Conservation (phyloP, 2,113 vertebrate species). For the Irena cyanogastra region DNA sequence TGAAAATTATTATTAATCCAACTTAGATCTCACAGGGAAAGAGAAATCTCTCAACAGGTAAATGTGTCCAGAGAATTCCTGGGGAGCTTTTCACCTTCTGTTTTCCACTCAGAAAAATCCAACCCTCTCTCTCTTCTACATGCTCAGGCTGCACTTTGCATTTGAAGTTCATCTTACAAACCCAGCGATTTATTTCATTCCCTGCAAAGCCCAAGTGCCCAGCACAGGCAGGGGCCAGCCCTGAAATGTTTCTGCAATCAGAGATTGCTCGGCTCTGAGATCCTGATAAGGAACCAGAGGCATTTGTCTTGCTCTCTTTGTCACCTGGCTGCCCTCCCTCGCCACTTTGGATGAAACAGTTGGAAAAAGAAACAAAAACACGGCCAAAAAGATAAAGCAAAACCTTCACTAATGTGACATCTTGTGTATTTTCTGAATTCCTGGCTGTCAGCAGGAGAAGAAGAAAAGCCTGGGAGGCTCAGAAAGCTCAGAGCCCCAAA, state of each 20-base stretch:
- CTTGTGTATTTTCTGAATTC: slow-evolving; percentile 22
- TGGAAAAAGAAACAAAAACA: neutral
- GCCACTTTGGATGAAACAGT: neutral
- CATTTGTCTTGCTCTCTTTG: neutral
- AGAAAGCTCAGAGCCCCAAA: neutral
- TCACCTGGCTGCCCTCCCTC: neutral
- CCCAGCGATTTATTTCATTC: neutral
- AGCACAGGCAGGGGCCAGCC: neutral
- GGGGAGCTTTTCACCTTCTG: neutral
- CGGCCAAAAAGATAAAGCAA: slow-evolving; percentile 8
- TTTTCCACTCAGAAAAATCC: neutral
- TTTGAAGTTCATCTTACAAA: neutral
- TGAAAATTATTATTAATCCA: slow-evolving; percentile 6
- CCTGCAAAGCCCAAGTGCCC: neutral
- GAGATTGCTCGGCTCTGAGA: neutral
- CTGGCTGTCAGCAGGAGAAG: neutral
- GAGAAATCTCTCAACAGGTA: neutral
- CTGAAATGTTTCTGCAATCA: neutral
- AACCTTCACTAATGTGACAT: neutral
- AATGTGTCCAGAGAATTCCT: neutral
- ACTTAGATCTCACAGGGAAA: neutral
- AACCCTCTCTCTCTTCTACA: neutral
- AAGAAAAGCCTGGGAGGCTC: neutral
- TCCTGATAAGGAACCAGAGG: neutral
- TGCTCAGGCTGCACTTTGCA: neutral